Conservation (phyloP, 2,797 vertebrate species). For the Pipistrellus kuhlii region DNA sequence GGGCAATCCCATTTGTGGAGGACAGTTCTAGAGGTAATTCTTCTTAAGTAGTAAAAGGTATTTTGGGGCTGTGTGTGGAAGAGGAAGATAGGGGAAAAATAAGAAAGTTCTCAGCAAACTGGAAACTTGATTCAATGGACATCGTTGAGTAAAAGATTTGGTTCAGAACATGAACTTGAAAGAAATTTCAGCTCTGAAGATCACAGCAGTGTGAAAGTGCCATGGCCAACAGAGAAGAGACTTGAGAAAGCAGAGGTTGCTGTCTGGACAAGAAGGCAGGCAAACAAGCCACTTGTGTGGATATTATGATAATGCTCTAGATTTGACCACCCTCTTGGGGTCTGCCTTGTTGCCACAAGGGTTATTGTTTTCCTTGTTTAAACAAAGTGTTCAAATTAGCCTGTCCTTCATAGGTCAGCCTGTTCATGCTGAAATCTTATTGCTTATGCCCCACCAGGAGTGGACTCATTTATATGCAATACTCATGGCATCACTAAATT, state of each 20-base stretch:
- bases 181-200: not conserved
- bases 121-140: not conserved
- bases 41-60: not conserved
- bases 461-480: not conserved
- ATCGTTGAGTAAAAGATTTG: not conserved
- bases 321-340: not conserved
- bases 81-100: not conserved
- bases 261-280: not conserved
- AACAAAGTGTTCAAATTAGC: not conserved
- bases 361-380: not conserved
- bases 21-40: not conserved
- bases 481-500: not conserved
- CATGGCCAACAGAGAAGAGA: not conserved
- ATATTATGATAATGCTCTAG: too few species aligned
- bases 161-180: not conserved
- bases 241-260: not conserved
- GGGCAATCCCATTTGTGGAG: not conserved
- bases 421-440: not conserved
- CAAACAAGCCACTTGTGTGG: not conserved
- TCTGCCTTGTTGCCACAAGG: not conserved
- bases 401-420: not conserved
- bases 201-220: not conserved
- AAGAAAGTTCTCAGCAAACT: not conserved
- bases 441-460: not conserved
- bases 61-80: not conserved